These are phyloP conservation scores for Xanthostigma xanthostigma DNA, from an alignment of 2,888 invertebrate species.

Conservation along the genomic window DNA sequence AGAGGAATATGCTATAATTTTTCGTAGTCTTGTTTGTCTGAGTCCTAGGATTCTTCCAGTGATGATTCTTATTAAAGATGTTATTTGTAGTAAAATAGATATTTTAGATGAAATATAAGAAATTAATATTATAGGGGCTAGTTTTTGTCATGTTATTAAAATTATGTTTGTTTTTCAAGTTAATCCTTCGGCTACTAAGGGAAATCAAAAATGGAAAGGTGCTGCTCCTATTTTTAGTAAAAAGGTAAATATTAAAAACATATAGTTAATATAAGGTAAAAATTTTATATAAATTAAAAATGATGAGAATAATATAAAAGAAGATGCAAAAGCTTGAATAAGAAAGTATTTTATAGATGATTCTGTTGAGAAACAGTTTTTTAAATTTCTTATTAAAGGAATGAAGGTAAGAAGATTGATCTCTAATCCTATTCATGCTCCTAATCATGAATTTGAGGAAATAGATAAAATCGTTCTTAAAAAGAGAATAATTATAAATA, in stretches of 20 bases:
- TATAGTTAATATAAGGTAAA: conserved; percentile 10
- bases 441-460: conserved; percentile 29
- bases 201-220: conserved; percentile 45
- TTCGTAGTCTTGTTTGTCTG: conserved; percentile 38
- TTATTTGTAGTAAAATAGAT: conserved; percentile 24
- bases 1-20: conserved; percentile 45
- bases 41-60: conserved; percentile 36
- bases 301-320: conserved; percentile 33
- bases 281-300: conserved; percentile 26
- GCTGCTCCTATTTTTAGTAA: conserved; percentile 40
- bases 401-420: conserved; percentile 46
- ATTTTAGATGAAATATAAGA: conserved; percentile 26
- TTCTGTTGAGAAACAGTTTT: conserved; percentile 35
- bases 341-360: conserved; percentile 45
- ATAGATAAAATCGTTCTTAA: conserved; percentile 37
- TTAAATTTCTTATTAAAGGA: conserved; percentile 35
- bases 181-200: conserved; percentile 41
- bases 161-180: conserved; percentile 38
- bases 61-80: conserved; percentile 31
- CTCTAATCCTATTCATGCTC: conserved; percentile 45
- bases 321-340: conserved; percentile 40
- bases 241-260: conserved; percentile 22
- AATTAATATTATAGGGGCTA: conserved; percentile 40
- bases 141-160: conserved; percentile 49
- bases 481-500: conserved; percentile 35